Evolutionary conservation across 2,888 invertebrate species (phyloP).

Genomic region (Temnothorax rugatulus): DNA sequence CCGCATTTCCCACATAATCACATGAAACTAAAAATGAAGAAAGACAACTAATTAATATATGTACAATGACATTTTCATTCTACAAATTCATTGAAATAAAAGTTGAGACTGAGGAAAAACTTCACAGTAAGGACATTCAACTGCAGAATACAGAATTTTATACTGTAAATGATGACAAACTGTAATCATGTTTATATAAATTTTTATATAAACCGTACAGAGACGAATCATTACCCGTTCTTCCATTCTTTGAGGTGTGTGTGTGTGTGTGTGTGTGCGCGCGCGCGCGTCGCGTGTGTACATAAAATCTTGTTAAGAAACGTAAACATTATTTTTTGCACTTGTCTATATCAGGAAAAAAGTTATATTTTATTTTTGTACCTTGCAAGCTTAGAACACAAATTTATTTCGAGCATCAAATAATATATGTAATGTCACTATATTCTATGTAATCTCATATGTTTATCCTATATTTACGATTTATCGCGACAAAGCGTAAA

Average conservation of each 20-base stretch:
- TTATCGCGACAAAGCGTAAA: conserved; percentile 30
- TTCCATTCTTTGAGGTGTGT: neutral
- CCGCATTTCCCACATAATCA: neutral
- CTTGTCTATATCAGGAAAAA: neutral
- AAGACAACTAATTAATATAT: neutral
- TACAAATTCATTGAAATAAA: neutral
- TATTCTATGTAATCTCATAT: neutral
- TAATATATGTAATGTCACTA: neutral
- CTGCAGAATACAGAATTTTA: neutral
- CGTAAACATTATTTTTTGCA: neutral
- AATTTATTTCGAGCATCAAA: conserved; percentile 16
- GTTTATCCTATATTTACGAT: conserved; percentile 13
- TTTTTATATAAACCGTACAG: neutral
- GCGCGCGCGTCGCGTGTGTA: too few species aligned
- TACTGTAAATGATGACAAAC: conserved; percentile 6
- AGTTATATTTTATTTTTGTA: neutral
- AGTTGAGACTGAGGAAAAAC: neutral
- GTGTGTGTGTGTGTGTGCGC: too few species aligned
- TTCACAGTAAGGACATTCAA: neutral
- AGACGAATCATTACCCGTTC: neutral
- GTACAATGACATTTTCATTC: neutral
- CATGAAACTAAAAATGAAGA: neutral
- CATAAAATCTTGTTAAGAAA: conserved; percentile 15
- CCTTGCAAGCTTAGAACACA: neutral
- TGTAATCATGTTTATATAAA: neutral